These are phyloP conservation scores for Drosophila leonis DNA, from an alignment of 2,888 invertebrate species.

Conservation along the genomic window DNA sequence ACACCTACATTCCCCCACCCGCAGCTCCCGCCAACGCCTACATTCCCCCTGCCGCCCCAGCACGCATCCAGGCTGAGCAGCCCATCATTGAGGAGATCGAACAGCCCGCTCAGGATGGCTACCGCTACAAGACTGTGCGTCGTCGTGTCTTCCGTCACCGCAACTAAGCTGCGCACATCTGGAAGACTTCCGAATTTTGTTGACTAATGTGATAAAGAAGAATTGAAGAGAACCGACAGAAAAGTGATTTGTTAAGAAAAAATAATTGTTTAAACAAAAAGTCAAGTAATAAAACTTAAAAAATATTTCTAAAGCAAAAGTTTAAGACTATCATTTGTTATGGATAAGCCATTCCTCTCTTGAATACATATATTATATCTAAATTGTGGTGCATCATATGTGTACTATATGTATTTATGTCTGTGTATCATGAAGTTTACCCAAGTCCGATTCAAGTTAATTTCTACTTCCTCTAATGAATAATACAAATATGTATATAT, in stretches of 20 bases:
- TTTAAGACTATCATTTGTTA: not conserved
- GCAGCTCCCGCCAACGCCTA: slow-evolving; percentile 61
- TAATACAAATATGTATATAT: too few relatives aligned
- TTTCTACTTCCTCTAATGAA: too few relatives aligned
- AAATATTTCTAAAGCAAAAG: slow-evolving; percentile 1
- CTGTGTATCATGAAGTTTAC: too few relatives aligned
- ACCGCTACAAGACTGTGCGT: slow-evolving; percentile 75
- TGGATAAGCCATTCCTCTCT: too few relatives aligned
- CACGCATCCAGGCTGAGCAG: slow-evolving; percentile 52
- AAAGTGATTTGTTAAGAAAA: slow-evolving; percentile 43
- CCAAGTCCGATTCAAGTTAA: too few relatives aligned
- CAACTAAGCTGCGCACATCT: slow-evolving; percentile 40
- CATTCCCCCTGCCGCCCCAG: slow-evolving; percentile 66
- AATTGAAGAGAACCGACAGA: not conserved
- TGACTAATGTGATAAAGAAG: slow-evolving; percentile 60
- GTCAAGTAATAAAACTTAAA: not conserved
- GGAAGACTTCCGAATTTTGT: slow-evolving; percentile 39
- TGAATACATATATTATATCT: too few relatives aligned
- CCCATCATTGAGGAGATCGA: slow-evolving; percentile 62
- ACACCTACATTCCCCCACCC: slow-evolving; percentile 66
- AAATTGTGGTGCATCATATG: too few relatives aligned
- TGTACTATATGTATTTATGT: too few relatives aligned
- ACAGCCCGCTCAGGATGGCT: slow-evolving; percentile 73
- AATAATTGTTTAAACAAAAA: slow-evolving; percentile 1
- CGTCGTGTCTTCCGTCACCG: slow-evolving; percentile 78